Percentiles rank a stretch among this genome's conserved stretches.
phyloP scores from a whole-genome alignment of 2,797 vertebrate species.

The Sebastiscus tertius region DNA sequence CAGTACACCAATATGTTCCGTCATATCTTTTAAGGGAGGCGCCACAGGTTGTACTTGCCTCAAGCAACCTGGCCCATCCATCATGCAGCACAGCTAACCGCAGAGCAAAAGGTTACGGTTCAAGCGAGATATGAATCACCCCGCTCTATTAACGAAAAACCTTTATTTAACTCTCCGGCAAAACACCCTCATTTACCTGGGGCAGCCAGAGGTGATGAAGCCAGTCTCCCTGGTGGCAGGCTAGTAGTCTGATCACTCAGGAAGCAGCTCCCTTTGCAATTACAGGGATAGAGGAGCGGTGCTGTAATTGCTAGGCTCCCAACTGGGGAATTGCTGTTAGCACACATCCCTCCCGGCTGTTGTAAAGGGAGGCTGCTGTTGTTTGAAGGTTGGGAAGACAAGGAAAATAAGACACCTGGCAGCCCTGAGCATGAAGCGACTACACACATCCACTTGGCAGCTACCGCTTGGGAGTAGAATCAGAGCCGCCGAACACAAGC shows the following conservation, averaged over 20 bases:
- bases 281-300: conserved; percentile 72
- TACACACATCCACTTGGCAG: conserved; percentile 65
- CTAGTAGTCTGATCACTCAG: conserved; percentile 69
- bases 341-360: conserved; percentile 78
- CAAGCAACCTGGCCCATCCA: conserved; percentile 8
- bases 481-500: conserved; percentile 36
- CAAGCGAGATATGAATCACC: conserved; percentile 56
- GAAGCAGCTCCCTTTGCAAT: conserved; percentile 79
- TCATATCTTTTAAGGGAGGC: conserved; percentile 2
- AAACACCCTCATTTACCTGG: conserved; percentile 72
- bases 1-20: not conserved
- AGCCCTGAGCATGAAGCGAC: conserved; percentile 58
- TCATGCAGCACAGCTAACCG: conserved; percentile 12
- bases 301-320: conserved; percentile 81
- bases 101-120: conserved; percentile 36
- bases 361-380: conserved; percentile 72
- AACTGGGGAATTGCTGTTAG: conserved; percentile 81
- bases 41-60: not conserved
- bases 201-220: conserved; percentile 66
- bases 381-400: conserved; percentile 78
- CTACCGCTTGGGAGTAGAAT: conserved; percentile 40
- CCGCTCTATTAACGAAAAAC: conserved; percentile 62
- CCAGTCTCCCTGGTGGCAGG: conserved; percentile 68
- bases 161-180: conserved; percentile 70
- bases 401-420: conserved; percentile 77